Evolutionary conservation across 2,797 vertebrate species (phyloP), one percentile per base, ranked within the genome.

Genomic region (Myioborus melanocephalus): DNA sequence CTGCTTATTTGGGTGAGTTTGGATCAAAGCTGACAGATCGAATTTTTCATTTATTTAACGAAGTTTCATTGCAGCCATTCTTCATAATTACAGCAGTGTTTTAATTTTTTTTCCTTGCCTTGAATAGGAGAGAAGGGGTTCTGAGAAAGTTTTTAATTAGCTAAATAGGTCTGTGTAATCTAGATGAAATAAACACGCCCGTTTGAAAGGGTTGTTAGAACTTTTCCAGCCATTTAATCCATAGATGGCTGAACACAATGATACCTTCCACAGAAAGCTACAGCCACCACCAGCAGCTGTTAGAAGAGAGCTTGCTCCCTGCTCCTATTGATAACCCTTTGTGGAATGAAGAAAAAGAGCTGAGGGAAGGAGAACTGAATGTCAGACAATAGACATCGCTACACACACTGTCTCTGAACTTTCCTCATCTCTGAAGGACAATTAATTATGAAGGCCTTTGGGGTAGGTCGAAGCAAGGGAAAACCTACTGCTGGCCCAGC

Each of bases 381-480:
- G 97, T 96, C 96, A 97, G 97, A 98, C 97, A 98, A 98, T 97
- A 97, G 98, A 95, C 97, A 97, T 96, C 96, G 97, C 96, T 97
- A 97, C 96, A 93, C 97, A 96, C 97, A 97, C 98, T 94, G 97
- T 96, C 97, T 98, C 97, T 98, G 97, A 98, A 98, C 98, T 98
- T 98, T 97, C 97, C 97, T 97, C 97, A 96, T 98, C 97, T 98
- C 98, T 93, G 96, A 97, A 97, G 98, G 97, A 98, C 98, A 98
- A 98, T 98, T 98, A 98, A 98, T 98, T 98, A 98, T 97, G 97
- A 98, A 98, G 98, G 98, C 98, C 98, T 98, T 98, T 98, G 97
- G 98, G 98, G 97, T 97, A 98, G 97, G 98, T 98, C 98, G 98
- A 97, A 98, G 97, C 95, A 98, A 98, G 97, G 97, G 97, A 97